Conservation (phyloP, 2,113 vertebrate genomes). For the Trematocara variabile region DNA sequence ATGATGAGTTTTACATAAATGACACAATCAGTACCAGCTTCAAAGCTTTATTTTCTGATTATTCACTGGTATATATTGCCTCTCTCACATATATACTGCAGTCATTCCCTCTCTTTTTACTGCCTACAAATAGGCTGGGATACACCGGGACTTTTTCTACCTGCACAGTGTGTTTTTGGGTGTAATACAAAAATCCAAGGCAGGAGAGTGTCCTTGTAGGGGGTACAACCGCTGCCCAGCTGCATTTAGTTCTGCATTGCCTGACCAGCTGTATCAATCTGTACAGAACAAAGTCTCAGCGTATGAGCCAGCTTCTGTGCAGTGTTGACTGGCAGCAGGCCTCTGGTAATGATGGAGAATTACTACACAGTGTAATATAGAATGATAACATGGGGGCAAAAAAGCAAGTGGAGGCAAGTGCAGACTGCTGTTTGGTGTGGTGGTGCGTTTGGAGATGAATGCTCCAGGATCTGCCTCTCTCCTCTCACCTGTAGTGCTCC, state of each 20-base stretch:
- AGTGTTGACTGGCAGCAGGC: constrained; percentile 33
- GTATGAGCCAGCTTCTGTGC: constrained; percentile 14
- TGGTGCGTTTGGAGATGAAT: neutral
- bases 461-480: neutral
- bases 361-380: constrained; percentile 6
- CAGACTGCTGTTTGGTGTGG: neutral
- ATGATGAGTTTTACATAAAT: neutral
- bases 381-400: constrained; percentile 23
- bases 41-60: neutral
- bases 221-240: constrained; percentile 23
- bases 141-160: neutral
- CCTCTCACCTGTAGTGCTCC: neutral
- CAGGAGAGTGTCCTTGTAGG: neutral
- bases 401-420: constrained; percentile 12
- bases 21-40: neutral
- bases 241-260: constrained; percentile 40
- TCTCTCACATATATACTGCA: neutral
- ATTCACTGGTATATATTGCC: neutral
- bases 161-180: neutral
- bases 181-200: neutral
- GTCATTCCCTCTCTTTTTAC: neutral
- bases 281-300: constrained; percentile 31
- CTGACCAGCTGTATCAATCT: constrained; percentile 44
- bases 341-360: constrained; percentile 32
- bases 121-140: neutral